These are phyloP conservation scores for Drosophila tsacasi DNA, from an alignment of 1,140 invertebrate genomes.

Conservation along the genomic window DNA sequence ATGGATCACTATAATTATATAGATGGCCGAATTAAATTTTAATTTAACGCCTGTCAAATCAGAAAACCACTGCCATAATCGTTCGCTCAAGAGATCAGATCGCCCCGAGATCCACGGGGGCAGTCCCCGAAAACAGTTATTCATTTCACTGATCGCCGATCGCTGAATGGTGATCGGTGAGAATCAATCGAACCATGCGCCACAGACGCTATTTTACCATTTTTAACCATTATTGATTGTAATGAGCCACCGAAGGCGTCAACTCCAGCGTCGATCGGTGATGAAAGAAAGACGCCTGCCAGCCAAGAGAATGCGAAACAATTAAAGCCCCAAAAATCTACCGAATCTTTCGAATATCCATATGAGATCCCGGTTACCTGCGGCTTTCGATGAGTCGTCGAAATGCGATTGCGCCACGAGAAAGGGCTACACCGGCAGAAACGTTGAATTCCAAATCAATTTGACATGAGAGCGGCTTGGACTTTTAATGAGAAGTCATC, in stretches of 20 bases:
- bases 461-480: slow-evolving; percentile 5
- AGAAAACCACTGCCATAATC: slow-evolving; percentile 82
- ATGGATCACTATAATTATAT: slow-evolving; percentile 84
- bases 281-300: slow-evolving; percentile 49
- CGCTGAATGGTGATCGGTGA: slow-evolving; percentile 40
- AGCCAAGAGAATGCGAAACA: slow-evolving; percentile 57
- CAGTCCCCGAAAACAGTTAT: slow-evolving; percentile 55
- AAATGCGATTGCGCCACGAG: slow-evolving; percentile 43
- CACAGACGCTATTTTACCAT: slow-evolving; percentile 54
- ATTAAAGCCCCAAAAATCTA: slow-evolving; percentile 59
- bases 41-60: slow-evolving; percentile 84
- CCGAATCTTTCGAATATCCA: slow-evolving; percentile 51
- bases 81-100: slow-evolving; percentile 64
- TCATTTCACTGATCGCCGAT: slow-evolving; percentile 56
- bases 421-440: slow-evolving; percentile 33
- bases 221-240: slow-evolving; percentile 70
- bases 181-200: slow-evolving; percentile 72
- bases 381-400: slow-evolving; percentile 74
- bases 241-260: slow-evolving; percentile 83
- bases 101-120: slow-evolving; percentile 20
- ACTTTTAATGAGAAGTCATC: slow-evolving; percentile 8
- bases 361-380: slow-evolving; percentile 49
- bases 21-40: slow-evolving; percentile 84
- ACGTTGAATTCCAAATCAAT: slow-evolving; percentile 14
- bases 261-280: slow-evolving; percentile 58